Base-by-base conservation (phyloP, 2,888 invertebrate genomes). In the Sinodicranocentrus sp. region DNA sequence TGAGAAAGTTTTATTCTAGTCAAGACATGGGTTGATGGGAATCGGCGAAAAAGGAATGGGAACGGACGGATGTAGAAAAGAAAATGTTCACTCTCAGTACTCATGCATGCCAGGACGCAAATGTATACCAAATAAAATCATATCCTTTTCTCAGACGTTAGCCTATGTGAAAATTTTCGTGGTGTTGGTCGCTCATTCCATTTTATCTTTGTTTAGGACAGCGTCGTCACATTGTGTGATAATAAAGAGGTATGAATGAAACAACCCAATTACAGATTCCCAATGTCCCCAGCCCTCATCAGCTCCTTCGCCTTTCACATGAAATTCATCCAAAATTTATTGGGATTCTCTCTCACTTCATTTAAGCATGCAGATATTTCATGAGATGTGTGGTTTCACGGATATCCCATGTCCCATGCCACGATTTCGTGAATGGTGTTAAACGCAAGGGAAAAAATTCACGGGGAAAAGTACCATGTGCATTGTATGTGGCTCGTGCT, bases 401-500 rank as follows among this genome's bases (percentile, higher is more conserved):
- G 82, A 75, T 80, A 73, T 75, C 75, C 44, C 70, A 72, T 80
- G 80, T 80, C 80, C 59, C 59, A 67, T 21, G 23, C 3, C 39
- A 52, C 23, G 6, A 52, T 15, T 26, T 61, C 17, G 28, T 61
- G 28, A 15, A n/a, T 2, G 61, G 13, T 52, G 13, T 6, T 52
- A 17, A n/a, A 17, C n/a, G 17, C 39, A 61, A 21, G 59, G 63
- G 48, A 52, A 33, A 33, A 33, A 33, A 33, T 33, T 33, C 33
- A 33, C 33, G 10, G 5, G 3, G 10, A 33, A 33, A 33, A 33
- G 17, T 43, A 43, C 25, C 15, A 1, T n/a, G n/a, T n/a, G n/a
- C n/a, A n/a, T n/a, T n/a, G 21, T 63, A 63, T 67, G 65, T 26
- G 65, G 82, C 82, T 75, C 82, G 82, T 82, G 82, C 82, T 82